Evolutionary conservation across 2,113 vertebrate genomes (phyloP), one percentile per base, ranked within the genome.

Genomic region (Notothenia coriiceps): DNA sequence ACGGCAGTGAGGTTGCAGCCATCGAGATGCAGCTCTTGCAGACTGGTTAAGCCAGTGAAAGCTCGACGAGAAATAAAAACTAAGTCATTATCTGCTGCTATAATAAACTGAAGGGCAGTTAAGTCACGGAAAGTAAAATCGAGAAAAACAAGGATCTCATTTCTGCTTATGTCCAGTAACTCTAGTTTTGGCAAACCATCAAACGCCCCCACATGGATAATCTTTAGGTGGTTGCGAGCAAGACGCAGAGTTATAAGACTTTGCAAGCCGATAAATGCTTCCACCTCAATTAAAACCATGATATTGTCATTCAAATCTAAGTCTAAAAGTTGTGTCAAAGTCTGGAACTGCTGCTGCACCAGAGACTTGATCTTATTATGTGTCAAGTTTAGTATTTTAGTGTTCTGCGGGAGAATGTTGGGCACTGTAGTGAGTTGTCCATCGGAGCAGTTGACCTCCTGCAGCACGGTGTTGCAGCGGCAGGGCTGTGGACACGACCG

Each of bases 261-360:
- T 0, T 85, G 91, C 33, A 96, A 85, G 22, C 95, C 94, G 0
- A 88, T 70, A 71, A 98, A 97, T 25, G 96, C 94, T 17, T 96
- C 96, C 0, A 93, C 94, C 59, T 97, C 97, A 0, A 98, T 93
- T 20, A 88, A 67, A 6, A 92, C 93, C 43, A 98, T 83, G 67
- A 94, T 68, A 80, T 98, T 98, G 66, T 96, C 86, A 63, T 95
- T 97, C 64, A 98, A 89, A 88, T 98, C 96, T 84, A 98, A 89
- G 51, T 97, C 94, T 40, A 72, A 85, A 25, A 97, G 93, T 29
- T 89, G 92, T 12, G 86, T 80, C 50, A 96, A 85, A 7, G 87
- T 85, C 2, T 86, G 91, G 20, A 98, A 96, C 92, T 95, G 95
- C 9, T 92, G 90, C 2, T 51, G 91, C 35, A 82, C 85, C 18